Evolutionary conservation across 2,797 vertebrate genomes (phyloP).

Genomic region (Artibeus jamaicensis): DNA sequence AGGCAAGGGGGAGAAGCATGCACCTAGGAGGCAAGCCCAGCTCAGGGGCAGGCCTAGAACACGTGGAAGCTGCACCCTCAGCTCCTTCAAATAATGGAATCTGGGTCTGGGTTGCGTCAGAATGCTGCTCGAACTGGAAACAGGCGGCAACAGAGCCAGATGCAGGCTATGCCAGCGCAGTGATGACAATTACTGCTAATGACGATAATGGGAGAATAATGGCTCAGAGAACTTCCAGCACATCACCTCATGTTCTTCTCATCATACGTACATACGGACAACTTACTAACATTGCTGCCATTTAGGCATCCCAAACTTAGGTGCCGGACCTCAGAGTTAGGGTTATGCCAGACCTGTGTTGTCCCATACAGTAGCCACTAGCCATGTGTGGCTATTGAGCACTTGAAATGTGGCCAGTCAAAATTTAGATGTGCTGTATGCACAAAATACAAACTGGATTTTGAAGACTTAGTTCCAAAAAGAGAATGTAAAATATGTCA

Average conservation of each 20-base stretch:
- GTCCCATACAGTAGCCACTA: neutral
- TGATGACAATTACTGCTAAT: constrained; percentile 6
- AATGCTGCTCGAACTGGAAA: neutral
- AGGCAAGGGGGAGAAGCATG: neutral
- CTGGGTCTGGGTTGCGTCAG: neutral
- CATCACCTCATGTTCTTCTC: neutral
- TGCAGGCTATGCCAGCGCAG: neutral
- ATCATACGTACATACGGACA: rapidly evolving
- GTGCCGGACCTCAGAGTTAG: neutral
- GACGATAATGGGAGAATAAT: constrained; percentile 3
- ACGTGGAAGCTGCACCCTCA: neutral
- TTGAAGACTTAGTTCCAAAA: neutral
- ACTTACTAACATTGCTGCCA: neutral
- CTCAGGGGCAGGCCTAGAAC: neutral
- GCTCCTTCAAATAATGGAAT: neutral
- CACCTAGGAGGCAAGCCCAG: neutral
- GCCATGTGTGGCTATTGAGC: neutral
- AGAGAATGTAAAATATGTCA: neutral
- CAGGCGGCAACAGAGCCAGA: constrained; percentile 22
- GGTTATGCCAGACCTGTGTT: neutral
- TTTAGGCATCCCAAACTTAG: neutral
- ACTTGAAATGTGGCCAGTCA: neutral
- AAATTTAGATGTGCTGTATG: neutral
- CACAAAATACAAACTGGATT: neutral
- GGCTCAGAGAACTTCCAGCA: neutral